phyloP scores from a whole-genome alignment of 1,140 invertebrate species.

The Rhizoglyphus robini region DNA sequence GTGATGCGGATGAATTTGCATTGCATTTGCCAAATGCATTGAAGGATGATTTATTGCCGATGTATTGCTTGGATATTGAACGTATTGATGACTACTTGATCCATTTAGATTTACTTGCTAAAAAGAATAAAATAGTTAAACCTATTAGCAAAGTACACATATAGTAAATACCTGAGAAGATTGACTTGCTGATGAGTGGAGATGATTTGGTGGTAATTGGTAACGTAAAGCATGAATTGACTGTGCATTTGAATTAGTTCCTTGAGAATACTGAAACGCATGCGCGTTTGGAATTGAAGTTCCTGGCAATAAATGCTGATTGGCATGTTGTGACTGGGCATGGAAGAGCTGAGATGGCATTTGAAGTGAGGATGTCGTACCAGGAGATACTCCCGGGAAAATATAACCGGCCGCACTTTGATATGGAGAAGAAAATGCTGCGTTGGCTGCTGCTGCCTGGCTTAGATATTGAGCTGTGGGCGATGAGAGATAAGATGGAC shows the following conservation, averaged over 20 bases:
- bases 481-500: neutral
- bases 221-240: neutral
- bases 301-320: neutral
- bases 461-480: neutral
- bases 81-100: neutral
- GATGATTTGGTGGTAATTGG: neutral
- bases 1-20: neutral
- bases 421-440: neutral
- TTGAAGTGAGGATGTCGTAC: neutral
- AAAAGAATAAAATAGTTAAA: slow-evolving; percentile 2
- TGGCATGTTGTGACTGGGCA: neutral
- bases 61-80: neutral
- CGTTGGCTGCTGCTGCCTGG: neutral
- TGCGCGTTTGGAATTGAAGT: neutral
- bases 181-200: neutral
- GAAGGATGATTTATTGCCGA: neutral
- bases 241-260: neutral
- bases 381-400: neutral
- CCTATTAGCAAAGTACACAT: neutral
- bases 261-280: neutral
- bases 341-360: neutral
- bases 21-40: neutral
- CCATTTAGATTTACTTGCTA: neutral
- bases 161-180: neutral
- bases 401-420: neutral